Evolutionary conservation across 2,113 vertebrate species (phyloP).

Genomic region (Sula dactylatra): DNA sequence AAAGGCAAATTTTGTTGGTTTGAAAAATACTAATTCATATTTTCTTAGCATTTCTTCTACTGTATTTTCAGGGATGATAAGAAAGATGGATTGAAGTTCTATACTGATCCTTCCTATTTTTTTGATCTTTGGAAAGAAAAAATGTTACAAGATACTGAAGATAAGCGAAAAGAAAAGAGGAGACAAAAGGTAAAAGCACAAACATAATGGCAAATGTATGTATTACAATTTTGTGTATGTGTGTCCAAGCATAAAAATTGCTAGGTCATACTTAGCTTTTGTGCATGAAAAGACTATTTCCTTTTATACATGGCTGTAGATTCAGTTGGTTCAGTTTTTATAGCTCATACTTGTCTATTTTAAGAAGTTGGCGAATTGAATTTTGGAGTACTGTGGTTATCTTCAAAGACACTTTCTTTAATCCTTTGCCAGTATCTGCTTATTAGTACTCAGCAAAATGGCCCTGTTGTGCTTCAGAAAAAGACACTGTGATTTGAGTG

Average conservation of each 20-base stretch:
- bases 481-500: neutral
- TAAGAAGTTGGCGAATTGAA: neutral
- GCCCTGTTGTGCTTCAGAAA: neutral
- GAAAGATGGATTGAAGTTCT: conserved; percentile 96
- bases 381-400: neutral
- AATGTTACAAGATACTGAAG: conserved; percentile 98
- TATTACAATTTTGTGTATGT: neutral
- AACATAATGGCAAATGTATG: neutral
- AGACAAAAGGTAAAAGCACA: conserved; percentile 78
- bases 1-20: neutral
- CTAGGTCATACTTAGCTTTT: neutral
- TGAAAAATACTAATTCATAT: neutral
- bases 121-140: conserved; percentile 99
- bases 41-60: neutral
- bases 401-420: neutral
- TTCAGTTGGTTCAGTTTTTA: neutral
- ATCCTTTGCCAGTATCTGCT: neutral
- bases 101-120: conserved; percentile 98
- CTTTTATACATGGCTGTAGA: neutral
- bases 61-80: conserved; percentile 86
- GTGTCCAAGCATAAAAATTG: neutral
- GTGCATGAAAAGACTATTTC: neutral
- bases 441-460: neutral
- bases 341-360: neutral
- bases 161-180: conserved; percentile 94